These are phyloP conservation scores for Lordiphosa stackelbergi DNA, from an alignment of 1,140 invertebrate species.

Conservation along the genomic window DNA sequence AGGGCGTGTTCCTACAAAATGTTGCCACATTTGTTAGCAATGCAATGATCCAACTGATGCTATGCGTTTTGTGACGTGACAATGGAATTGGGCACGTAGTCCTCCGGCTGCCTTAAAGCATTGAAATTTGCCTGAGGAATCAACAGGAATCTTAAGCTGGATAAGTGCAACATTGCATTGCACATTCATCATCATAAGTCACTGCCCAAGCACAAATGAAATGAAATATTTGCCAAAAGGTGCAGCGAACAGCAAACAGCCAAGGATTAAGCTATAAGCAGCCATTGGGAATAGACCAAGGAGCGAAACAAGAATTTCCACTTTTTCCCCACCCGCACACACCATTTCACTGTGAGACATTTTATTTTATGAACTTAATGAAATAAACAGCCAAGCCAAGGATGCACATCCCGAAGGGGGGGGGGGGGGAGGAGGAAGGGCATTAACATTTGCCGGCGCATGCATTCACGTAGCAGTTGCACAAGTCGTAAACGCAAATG, in stretches of 20 bases:
- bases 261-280: slow-evolving; percentile 48
- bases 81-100: slow-evolving; percentile 56
- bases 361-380: slow-evolving; percentile 60
- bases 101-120: slow-evolving; percentile 15
- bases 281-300: slow-evolving; percentile 33
- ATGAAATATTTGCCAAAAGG: slow-evolving; percentile 65
- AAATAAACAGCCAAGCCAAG: slow-evolving; percentile 47
- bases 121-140: slow-evolving; percentile 39
- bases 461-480: slow-evolving; percentile 53
- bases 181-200: slow-evolving; percentile 77
- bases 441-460: slow-evolving; percentile 40
- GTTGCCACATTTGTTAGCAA: slow-evolving; percentile 42
- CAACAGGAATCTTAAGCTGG: slow-evolving; percentile 32
- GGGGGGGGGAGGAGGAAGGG: not conserved
- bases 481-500: slow-evolving; percentile 26
- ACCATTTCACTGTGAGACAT: not conserved
- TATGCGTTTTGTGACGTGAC: slow-evolving; percentile 57
- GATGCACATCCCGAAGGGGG: slow-evolving; percentile 43
- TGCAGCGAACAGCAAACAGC: slow-evolving; percentile 31
- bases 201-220: slow-evolving; percentile 66
- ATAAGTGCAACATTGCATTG: slow-evolving; percentile 43
- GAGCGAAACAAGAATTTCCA: slow-evolving; percentile 58
- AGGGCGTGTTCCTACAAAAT: not conserved
- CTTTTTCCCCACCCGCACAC: slow-evolving; percentile 26
- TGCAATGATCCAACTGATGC: slow-evolving; percentile 9